Evolutionary conservation across 2,113 vertebrate species (phyloP).

Genomic region (Sorex fumeus): DNA sequence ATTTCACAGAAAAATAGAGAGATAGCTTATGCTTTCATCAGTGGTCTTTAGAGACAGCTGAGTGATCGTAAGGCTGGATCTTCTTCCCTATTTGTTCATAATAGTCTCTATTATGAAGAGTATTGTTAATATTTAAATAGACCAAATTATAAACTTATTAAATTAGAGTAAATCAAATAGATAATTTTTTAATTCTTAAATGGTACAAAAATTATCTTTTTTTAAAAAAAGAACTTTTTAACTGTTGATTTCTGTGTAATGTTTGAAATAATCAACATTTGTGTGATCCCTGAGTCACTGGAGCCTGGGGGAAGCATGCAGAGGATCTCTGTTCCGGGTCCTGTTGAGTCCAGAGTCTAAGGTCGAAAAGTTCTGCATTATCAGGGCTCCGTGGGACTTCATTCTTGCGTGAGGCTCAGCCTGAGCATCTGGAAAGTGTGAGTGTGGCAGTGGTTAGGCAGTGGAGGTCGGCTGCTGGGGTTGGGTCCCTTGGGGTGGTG

Average conservation of each 20-base stretch:
- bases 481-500: too few species aligned
- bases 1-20: slow-evolving; percentile 78
- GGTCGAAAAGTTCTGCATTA: too few species aligned
- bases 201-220: slow-evolving; percentile 73
- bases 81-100: slow-evolving; percentile 82
- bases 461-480: too few species aligned
- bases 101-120: slow-evolving; percentile 86
- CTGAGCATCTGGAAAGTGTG: too few species aligned
- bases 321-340: too few species aligned
- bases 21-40: slow-evolving; percentile 81
- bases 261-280: slow-evolving; percentile 65
- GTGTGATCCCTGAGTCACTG: too few species aligned
- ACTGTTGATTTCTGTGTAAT: slow-evolving; percentile 68
- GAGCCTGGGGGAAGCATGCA: too few species aligned
- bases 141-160: slow-evolving; percentile 84
- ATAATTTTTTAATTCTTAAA: slow-evolving; percentile 70
- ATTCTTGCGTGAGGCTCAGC: too few species aligned
- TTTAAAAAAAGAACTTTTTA: slow-evolving; percentile 73
- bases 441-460: too few species aligned
- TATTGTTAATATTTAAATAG: slow-evolving; percentile 87
- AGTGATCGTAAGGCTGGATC: slow-evolving; percentile 78
- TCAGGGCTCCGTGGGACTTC: too few species aligned
- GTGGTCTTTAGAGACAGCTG: slow-evolving; percentile 83
- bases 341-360: too few species aligned
- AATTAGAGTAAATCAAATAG: slow-evolving; percentile 80